phyloP scores from a whole-genome alignment of 2,113 vertebrate genomes.

The Embiotoca jacksoni region DNA sequence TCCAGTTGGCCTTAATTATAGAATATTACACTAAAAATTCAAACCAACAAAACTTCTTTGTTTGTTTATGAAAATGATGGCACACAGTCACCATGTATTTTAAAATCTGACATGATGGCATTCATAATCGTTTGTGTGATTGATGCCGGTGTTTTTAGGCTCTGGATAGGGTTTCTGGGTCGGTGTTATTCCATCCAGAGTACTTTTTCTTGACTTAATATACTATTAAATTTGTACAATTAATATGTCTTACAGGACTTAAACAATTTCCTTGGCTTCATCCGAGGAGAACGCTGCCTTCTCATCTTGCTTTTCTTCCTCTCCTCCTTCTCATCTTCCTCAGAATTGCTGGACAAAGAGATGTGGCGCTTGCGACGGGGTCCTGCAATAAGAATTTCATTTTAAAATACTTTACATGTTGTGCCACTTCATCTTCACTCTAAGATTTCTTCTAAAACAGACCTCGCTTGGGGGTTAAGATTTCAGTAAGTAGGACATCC shows the following conservation, averaged over 20 bases:
- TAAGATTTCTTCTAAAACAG: neutral
- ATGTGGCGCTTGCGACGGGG: slow-evolving; percentile 62
- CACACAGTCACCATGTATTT: too few relatives aligned
- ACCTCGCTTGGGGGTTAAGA: neutral
- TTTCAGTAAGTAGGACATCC: neutral
- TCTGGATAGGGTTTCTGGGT: neutral
- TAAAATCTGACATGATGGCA: too few relatives aligned
- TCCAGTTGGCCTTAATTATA: neutral
- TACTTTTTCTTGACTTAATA: neutral
- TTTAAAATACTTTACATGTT: too few relatives aligned
- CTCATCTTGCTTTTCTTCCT: slow-evolving; percentile 65
- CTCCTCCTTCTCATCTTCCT: slow-evolving; percentile 63
- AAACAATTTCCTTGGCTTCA: slow-evolving; percentile 83
- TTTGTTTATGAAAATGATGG: too few relatives aligned
- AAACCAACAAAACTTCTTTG: neutral
- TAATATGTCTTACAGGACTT: slow-evolving; percentile 66
- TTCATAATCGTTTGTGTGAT: neutral
- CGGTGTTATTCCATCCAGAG: neutral
- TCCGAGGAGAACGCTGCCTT: slow-evolving; percentile 53
- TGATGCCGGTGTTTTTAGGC: neutral
- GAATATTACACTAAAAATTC: neutral
- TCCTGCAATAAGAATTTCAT: slow-evolving; percentile 45
- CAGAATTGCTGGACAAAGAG: slow-evolving; percentile 55
- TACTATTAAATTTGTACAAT: neutral
- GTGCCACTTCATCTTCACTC: too few relatives aligned